Evolutionary conservation across 2,797 vertebrate species (phyloP).

Genomic region (Acipenser oxyrinchus): DNA sequence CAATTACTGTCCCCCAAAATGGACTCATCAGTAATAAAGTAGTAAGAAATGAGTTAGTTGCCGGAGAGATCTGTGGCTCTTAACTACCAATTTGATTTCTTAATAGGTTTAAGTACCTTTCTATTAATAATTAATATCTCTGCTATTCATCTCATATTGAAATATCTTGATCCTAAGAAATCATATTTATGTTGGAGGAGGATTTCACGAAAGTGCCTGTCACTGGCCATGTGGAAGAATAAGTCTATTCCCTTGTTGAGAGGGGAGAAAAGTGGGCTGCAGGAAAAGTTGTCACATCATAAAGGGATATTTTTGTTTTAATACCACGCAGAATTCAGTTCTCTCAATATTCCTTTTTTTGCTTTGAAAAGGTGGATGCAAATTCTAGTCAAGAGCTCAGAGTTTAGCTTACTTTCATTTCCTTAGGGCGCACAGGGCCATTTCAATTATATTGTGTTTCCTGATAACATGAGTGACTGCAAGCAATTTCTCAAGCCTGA

Average conservation of each 20-base stretch:
- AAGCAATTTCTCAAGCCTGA: neutral
- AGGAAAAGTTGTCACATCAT: neutral
- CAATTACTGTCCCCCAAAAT: constrained; percentile 40
- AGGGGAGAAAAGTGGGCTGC: neutral
- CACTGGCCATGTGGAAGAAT: neutral
- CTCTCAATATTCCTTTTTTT: neutral
- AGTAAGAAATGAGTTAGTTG: constrained; percentile 26
- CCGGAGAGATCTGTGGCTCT: constrained; percentile 39
- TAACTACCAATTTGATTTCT: constrained; percentile 35
- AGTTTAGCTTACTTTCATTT: neutral
- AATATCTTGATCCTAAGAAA: constrained; percentile 27
- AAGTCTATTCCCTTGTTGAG: neutral
- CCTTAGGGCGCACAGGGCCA: neutral
- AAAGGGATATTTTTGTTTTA: neutral
- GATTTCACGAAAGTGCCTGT: neutral
- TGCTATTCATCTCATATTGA: constrained; percentile 43
- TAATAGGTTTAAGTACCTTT: constrained; percentile 34
- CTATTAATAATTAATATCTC: constrained; percentile 39
- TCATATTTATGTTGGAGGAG: constrained; percentile 14
- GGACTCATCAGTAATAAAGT: constrained; percentile 41
- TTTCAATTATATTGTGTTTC: neutral
- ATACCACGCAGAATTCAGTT: neutral
- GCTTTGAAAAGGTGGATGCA: neutral
- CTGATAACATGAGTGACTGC: neutral
- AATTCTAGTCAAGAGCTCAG: neutral